Evolutionary conservation across 2,797 vertebrate genomes (phyloP).

Genomic region (Dendrocincla fuliginosa): DNA sequence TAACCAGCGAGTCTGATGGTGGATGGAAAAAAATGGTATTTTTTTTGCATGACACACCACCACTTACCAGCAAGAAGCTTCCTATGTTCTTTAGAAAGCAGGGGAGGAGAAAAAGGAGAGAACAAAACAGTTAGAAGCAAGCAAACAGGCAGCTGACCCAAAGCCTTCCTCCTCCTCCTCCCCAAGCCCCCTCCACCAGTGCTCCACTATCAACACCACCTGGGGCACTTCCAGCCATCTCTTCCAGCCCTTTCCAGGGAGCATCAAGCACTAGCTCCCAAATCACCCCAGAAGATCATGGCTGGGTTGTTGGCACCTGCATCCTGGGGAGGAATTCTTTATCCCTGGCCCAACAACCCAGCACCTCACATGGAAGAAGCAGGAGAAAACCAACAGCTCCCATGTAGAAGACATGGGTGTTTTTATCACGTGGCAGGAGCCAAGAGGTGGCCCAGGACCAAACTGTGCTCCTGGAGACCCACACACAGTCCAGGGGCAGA

Average conservation of each 20-base stretch:
- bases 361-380: rapidly evolving
- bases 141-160: not conserved
- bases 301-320: not conserved
- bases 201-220: not conserved
- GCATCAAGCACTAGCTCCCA: not conserved
- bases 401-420: rapidly evolving
- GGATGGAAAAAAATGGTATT: conserved; percentile 24
- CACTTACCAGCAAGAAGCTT: conserved; percentile 76
- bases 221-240: not conserved
- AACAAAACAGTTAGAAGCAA: conserved; percentile 61
- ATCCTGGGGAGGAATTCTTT: not conserved
- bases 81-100: conserved; percentile 77
- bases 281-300: not conserved
- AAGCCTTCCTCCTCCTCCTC: not conserved
- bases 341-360: not conserved
- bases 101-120: conserved; percentile 58
- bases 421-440: not conserved
- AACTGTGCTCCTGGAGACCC: not conserved
- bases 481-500: rapidly evolving
- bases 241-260: not conserved
- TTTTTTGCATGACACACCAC: not conserved
- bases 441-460: not conserved
- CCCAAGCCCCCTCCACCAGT: not conserved
- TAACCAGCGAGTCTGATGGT: not conserved
- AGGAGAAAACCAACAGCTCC: not conserved